Conservation (phyloP, 2,113 vertebrate genomes). For the Vulpes ferrilata region DNA sequence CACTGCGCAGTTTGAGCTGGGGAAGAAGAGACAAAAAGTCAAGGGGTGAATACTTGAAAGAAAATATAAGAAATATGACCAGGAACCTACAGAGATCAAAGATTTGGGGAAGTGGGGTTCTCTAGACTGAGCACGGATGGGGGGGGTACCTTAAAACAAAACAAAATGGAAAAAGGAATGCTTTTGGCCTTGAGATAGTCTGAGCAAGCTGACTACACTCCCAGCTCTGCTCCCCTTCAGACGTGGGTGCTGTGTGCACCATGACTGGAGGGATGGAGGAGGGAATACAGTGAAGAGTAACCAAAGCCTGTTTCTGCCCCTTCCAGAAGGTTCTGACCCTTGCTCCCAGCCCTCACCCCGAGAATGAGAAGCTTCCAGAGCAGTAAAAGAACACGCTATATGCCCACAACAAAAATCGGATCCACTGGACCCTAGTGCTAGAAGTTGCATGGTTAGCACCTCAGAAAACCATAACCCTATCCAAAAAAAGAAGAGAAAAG, state of each 20-base stretch:
- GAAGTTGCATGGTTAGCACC: background rate
- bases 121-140: background rate
- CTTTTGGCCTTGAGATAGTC: background rate
- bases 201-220: background rate
- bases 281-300: background rate
- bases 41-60: background rate
- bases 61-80: background rate
- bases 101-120: background rate
- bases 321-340: conserved; percentile 3
- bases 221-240: background rate
- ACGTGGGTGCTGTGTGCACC: background rate
- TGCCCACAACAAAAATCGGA: background rate
- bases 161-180: background rate
- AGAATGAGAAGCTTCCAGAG: background rate
- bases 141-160: background rate
- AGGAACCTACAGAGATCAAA: background rate
- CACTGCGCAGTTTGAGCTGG: background rate
- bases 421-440: background rate
- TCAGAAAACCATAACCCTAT: background rate
- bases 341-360: background rate
- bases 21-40: background rate
- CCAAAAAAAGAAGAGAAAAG: background rate
- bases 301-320: background rate
- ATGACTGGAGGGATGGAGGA: background rate
- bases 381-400: background rate